Conservation (phyloP, 2,113 vertebrate species). For the Edolisoma coerulescens region DNA sequence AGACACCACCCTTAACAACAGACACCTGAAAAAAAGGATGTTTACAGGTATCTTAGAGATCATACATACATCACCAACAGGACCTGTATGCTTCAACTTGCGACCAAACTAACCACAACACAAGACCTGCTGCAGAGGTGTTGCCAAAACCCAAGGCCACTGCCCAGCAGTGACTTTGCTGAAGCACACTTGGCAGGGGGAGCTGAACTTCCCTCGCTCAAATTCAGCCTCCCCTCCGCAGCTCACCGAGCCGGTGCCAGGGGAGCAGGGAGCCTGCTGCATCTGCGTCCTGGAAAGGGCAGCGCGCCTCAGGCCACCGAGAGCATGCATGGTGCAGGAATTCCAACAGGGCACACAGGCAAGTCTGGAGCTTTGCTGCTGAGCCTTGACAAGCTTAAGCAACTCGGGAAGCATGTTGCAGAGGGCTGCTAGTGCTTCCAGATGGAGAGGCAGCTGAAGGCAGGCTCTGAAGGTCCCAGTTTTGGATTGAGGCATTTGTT, state of each 20-base stretch:
- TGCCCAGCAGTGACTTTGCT: not conserved
- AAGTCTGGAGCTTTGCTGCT: not conserved
- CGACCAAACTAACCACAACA: not conserved
- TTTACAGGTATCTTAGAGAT: not conserved
- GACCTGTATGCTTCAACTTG: not conserved
- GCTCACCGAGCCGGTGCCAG: not conserved
- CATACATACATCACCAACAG: not conserved
- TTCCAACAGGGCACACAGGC: not conserved
- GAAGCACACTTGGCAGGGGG: not conserved
- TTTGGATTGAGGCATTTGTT: not conserved
- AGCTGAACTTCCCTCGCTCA: not conserved
- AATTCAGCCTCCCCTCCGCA: accelerated
- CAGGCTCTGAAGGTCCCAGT: not conserved
- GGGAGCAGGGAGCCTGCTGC: not conserved
- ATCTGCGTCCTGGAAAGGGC: accelerated
- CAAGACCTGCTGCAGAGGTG: not conserved
- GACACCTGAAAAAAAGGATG: not conserved
- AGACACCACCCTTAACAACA: not conserved
- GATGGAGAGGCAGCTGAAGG: not conserved
- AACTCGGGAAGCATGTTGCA: not conserved
- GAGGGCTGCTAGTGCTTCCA: not conserved
- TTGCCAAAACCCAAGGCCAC: not conserved
- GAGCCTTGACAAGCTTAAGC: not conserved
- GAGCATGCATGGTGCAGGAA: accelerated
- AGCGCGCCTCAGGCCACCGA: not conserved